Conservation (phyloP, 2,888 invertebrate genomes). For the Dicranocentrus wangi region DNA sequence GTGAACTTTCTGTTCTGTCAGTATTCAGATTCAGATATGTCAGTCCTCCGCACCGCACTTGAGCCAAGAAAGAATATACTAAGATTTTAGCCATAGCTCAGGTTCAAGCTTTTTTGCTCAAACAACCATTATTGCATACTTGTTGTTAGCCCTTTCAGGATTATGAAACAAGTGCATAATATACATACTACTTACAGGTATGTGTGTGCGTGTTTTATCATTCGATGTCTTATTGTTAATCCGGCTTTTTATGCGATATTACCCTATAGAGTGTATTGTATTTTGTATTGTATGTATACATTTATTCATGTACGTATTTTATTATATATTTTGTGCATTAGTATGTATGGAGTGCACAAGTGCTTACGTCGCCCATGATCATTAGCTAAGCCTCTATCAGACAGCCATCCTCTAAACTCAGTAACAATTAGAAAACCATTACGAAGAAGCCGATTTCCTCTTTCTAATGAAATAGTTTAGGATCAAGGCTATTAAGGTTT, state of each 20-base stretch:
- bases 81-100: not conserved
- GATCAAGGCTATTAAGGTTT: no score
- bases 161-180: not conserved
- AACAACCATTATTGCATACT: not conserved
- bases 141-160: not conserved
- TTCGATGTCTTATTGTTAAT: conserved; percentile 12
- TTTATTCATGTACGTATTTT: not conserved
- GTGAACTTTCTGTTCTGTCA: conserved; percentile 4
- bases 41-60: not conserved
- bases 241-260: not conserved
- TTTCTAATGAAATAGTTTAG: no score
- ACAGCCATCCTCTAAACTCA: not conserved
- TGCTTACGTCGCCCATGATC: conserved; percentile 38
- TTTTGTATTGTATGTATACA: not conserved
- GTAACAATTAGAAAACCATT: conserved; percentile 32
- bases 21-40: no score
- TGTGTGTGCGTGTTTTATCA: not conserved
- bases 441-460: conserved; percentile 52
- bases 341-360: no score
- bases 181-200: not conserved
- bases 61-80: not conserved
- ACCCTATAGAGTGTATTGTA: no score
- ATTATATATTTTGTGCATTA: not conserved
- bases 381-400: conserved; percentile 21
- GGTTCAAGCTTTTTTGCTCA: conserved; percentile 8